Evolutionary conservation across 2,113 vertebrate species (phyloP).

Genomic region (Oreochromis spilurus): DNA sequence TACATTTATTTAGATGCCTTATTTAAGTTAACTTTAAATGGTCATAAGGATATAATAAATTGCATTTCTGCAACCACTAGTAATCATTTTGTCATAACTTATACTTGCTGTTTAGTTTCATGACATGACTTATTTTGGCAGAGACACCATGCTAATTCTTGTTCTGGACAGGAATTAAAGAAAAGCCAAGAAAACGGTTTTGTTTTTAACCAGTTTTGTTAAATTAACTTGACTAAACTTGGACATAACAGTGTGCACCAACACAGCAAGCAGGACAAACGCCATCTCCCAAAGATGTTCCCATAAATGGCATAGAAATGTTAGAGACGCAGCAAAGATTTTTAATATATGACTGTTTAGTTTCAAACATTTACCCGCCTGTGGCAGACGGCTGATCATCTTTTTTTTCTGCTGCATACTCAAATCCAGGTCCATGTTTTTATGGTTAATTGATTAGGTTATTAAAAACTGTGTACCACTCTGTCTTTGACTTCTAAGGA

Average conservation of each 20-base stretch:
- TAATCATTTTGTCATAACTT: neutral
- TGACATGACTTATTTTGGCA: rapidly evolving
- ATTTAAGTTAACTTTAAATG: neutral
- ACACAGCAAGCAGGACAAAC: neutral
- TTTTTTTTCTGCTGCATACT: neutral
- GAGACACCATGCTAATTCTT: neutral
- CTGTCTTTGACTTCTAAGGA: neutral
- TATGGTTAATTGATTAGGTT: neutral
- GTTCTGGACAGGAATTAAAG: neutral
- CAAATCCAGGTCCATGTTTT: neutral
- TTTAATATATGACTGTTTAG: neutral
- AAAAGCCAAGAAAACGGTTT: rapidly evolving
- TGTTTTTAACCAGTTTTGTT: neutral
- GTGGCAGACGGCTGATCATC: neutral
- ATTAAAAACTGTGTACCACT: neutral
- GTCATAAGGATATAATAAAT: rapidly evolving
- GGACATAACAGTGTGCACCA: neutral
- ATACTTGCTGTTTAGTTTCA: neutral
- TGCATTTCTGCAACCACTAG: neutral
- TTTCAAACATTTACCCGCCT: neutral
- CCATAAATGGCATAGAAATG: neutral
- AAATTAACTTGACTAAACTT: neutral
- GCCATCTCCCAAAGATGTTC: neutral
- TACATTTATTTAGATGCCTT: neutral
- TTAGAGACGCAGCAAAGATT: rapidly evolving